These are phyloP conservation scores for Onychomys torridus DNA, from an alignment of 2,797 vertebrate genomes.

Conservation along the genomic window DNA sequence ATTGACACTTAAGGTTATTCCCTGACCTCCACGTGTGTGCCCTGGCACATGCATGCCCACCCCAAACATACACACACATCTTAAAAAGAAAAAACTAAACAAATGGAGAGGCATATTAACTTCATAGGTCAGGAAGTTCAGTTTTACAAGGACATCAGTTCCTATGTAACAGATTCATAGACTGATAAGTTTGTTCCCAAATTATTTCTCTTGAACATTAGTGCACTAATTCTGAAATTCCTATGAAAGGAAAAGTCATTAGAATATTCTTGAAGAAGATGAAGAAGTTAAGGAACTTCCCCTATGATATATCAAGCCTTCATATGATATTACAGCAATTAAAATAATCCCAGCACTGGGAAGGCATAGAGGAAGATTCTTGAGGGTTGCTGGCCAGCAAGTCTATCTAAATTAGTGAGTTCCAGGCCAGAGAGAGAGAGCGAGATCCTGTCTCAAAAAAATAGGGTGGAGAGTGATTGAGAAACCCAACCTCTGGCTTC, in stretches of 20 bases:
- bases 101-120: neutral
- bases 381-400: neutral
- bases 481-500: neutral
- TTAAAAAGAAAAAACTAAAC: neutral
- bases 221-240: slow-evolving; percentile 43
- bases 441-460: neutral
- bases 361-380: neutral
- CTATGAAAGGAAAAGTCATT: neutral
- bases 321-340: neutral
- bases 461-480: neutral
- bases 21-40: neutral
- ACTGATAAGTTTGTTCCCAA: slow-evolving; percentile 37
- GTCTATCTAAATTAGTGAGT: neutral
- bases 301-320: neutral
- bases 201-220: slow-evolving; percentile 56
- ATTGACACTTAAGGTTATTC: neutral
- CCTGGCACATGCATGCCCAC: neutral
- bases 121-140: slow-evolving; percentile 24
- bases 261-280: slow-evolving; percentile 20
- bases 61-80: neutral
- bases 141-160: slow-evolving; percentile 47
- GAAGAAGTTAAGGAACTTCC: neutral
- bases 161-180: neutral
- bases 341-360: neutral
- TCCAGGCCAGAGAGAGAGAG: neutral